A percentile compares a stretch with the other conserved stretches of the same genome.
Conservation (phyloP, 2,113 vertebrate species). For the Caranx melampygus region DNA sequence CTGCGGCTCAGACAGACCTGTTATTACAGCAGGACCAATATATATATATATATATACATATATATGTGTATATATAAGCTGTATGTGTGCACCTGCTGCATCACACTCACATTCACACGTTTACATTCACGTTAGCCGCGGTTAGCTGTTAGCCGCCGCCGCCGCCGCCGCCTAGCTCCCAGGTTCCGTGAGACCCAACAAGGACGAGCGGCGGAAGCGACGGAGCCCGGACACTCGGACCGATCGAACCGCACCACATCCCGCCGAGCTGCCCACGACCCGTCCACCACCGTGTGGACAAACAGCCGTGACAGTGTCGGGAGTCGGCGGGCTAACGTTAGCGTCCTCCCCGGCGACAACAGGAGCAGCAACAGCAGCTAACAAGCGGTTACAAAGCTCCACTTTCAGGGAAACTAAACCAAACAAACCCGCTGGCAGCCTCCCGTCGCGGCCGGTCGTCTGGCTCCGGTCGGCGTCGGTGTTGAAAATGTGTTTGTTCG, state of each 20-base stretch:
- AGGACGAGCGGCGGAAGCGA: neutral
- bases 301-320: neutral
- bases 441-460: neutral
- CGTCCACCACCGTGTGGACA: neutral
- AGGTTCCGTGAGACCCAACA: neutral
- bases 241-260: fast-evolving
- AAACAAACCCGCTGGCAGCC: conserved; percentile 2
- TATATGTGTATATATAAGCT: no score
- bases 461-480: neutral
- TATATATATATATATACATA: no score
- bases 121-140: conserved; percentile 23
- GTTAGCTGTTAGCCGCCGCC: conserved; percentile 22
- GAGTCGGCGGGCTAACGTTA: neutral
- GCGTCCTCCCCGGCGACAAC: conserved; percentile 14
- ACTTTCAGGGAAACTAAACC: conserved; percentile 17
- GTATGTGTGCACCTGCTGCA: conserved; percentile 20
- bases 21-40: no score
- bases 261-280: neutral
- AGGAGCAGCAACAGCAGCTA: no score
- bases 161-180: conserved; percentile 8
- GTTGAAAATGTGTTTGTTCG: neutral
- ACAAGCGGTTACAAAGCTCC: conserved; percentile 12
- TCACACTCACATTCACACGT: neutral
- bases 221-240: neutral
- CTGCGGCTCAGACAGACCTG: no score